Evolutionary conservation across 2,888 invertebrate species (phyloP).

Genomic region (Abrostola tripartita): DNA sequence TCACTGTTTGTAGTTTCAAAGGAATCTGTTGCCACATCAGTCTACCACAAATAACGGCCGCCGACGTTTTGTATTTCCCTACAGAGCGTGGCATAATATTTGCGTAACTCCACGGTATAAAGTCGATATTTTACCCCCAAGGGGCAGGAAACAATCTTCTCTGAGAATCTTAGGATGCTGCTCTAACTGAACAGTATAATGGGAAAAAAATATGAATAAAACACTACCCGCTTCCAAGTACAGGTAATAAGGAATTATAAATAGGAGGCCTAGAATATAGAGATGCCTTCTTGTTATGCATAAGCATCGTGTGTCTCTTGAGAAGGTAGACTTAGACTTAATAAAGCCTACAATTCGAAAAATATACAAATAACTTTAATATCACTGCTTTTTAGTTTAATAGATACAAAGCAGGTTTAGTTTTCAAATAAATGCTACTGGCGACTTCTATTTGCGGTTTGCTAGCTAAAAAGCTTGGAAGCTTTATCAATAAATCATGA

Average conservation of each 20-base stretch:
- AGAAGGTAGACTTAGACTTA: too few relatives aligned
- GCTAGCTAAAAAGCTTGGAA: too few relatives aligned
- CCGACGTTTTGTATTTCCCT: conserved; percentile 51
- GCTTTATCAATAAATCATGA: too few relatives aligned
- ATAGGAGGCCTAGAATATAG: background rate
- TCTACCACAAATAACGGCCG: conserved; percentile 43
- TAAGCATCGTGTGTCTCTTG: too few relatives aligned
- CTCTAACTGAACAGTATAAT: conserved; percentile 39
- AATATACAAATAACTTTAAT: background rate
- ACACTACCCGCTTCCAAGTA: conserved; percentile 10
- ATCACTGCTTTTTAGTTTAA: too few relatives aligned
- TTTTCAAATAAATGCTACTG: too few relatives aligned
- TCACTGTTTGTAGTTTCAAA: conserved; percentile 19
- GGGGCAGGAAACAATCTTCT: conserved; percentile 52
- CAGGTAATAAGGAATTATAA: conserved; percentile 9
- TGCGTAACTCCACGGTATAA: conserved; percentile 46
- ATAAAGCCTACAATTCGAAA: too few relatives aligned
- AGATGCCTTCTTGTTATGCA: too few relatives aligned
- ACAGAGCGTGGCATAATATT: conserved; percentile 51
- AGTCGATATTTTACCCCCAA: conserved; percentile 50
- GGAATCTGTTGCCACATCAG: conserved; percentile 15
- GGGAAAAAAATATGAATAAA: conserved; percentile 49
- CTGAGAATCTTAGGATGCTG: conserved; percentile 44
- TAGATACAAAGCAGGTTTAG: too few relatives aligned
- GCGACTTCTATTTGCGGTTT: too few relatives aligned